Base-by-base conservation (phyloP, 2,113 vertebrate species). In the Nothocercus nigrocapillus region DNA sequence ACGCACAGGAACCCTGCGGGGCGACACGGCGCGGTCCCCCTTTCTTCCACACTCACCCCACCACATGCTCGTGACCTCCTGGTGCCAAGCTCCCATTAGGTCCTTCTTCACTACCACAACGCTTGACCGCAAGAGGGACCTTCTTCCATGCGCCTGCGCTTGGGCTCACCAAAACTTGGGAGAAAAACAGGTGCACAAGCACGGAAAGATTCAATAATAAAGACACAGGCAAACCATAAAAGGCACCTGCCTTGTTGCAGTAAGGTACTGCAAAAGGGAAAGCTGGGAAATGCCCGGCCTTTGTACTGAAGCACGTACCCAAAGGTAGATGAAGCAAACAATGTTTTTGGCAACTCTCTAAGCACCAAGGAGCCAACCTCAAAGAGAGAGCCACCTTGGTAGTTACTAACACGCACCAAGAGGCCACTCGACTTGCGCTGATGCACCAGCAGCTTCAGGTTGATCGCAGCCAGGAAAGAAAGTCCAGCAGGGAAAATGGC, bases 71-170 rank as follows among this genome's bases (percentile, higher is more conserved):
- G 6, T 2, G 11, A 83, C 19, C n/a, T 79, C 42, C 40, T 36
- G 17, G 8, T 22, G 32, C 27, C 9, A 32, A 56, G 36, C 18
- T 89, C 61, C 18, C 11, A 1, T 18, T 38, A 9, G 24, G 44
- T 32, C 14, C 32, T 75, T 58, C n/a, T 63, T 58, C 21, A 18
- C 15, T 54, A 5, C 8, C 27, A 47, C 44, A 36, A 0, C 0
- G 0, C 7, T 24, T 45, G 34, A 56, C 21, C 40, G 8, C 44
- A n/a, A 36, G 19, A 53, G 2, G 5, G 5, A 83, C 27, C 17
- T 53, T 38, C 12, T 53, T 44, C 76, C 27, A 66, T 7, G 1
- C 2, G 3, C 13, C n/a, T 19, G 58, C 1, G 11, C 47, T 1
- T 1, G 40, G n/a, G 22, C 28, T 69, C 28, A 66, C 22, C 45